phyloP scores from a whole-genome alignment of 2,113 vertebrate species.

The Hemiprocne comata region DNA sequence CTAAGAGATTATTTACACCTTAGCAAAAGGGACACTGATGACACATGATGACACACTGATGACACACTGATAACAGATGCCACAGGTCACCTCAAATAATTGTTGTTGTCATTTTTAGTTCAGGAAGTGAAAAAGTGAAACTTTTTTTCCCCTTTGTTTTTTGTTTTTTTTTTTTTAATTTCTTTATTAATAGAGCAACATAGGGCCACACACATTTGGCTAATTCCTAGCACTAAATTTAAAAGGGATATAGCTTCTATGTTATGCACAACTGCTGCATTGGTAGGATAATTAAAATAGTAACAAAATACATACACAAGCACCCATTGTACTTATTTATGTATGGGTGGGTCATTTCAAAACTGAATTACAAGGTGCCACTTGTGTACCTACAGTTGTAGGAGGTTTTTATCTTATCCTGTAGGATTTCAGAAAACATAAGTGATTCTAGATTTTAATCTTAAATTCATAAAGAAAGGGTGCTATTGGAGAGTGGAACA shows the following conservation, averaged over 20 bases:
- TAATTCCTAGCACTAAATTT: neutral
- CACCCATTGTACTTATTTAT: neutral
- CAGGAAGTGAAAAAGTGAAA: neutral
- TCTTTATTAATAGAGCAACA: neutral
- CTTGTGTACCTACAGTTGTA: neutral
- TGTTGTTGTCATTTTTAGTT: neutral
- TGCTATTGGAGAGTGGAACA: neutral
- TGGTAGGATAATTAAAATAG: neutral
- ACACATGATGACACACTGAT: neutral
- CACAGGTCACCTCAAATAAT: neutral
- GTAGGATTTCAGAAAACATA: neutral
- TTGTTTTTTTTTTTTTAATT: fast-evolving
- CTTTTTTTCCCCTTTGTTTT: no score
- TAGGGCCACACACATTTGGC: neutral
- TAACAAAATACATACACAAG: neutral
- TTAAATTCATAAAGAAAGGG: neutral
- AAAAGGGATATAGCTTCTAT: neutral
- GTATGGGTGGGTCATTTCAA: neutral
- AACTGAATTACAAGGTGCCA: neutral
- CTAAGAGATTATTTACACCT: neutral
- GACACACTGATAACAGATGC: neutral
- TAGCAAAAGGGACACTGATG: neutral
- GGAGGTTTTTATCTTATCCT: neutral
- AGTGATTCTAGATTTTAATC: neutral
- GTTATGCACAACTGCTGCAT: neutral